Conservation (phyloP, 1,140 invertebrate genomes). For the Drosophila pruinosa region DNA sequence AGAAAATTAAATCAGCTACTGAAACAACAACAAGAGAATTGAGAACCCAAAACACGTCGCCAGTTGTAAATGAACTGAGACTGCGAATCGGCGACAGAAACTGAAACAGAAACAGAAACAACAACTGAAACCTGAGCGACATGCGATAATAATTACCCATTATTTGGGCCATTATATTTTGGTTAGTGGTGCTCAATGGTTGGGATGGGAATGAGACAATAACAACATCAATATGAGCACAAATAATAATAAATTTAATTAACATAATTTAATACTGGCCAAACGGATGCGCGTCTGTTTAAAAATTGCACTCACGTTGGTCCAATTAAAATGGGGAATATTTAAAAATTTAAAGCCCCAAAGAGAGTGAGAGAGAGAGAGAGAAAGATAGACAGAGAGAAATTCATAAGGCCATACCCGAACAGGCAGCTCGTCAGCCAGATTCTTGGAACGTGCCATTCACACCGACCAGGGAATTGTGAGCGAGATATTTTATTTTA, state of each 20-base stretch:
- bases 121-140: constrained; percentile 7
- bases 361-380: background rate
- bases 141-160: constrained; percentile 39
- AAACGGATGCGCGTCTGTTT: constrained; percentile 6
- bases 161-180: constrained; percentile 27
- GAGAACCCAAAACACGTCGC: constrained; percentile 17
- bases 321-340: constrained; percentile 23
- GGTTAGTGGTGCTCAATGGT: constrained; percentile 4
- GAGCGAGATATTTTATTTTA: background rate
- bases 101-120: constrained; percentile 1
- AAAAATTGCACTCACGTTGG: constrained; percentile 39
- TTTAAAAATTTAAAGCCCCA: constrained; percentile 1
- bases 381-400: background rate
- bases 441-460: constrained; percentile 32
- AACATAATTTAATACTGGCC: constrained; percentile 21
- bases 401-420: background rate
- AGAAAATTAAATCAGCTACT: constrained; percentile 24
- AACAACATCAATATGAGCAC: background rate
- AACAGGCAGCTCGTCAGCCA: background rate
- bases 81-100: background rate
- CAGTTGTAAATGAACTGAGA: constrained; percentile 33
- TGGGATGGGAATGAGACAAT: background rate
- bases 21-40: background rate
- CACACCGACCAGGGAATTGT: constrained; percentile 3
- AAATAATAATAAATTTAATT: constrained; percentile 31